Base-by-base conservation (phyloP, 2,888 invertebrate genomes). In the Dasypolia templi region DNA sequence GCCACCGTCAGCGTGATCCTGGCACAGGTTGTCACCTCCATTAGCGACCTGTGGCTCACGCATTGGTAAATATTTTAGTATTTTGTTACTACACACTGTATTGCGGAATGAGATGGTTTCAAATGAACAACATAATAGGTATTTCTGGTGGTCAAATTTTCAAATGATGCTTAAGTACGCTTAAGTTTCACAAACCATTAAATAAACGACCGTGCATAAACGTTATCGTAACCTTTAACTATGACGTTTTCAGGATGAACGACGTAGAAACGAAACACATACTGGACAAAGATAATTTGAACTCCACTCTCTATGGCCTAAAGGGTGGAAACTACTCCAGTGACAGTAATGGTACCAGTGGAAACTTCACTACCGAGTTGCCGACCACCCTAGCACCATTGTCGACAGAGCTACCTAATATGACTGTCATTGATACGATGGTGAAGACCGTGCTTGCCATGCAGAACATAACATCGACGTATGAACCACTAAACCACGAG, bases 31-130 rank as follows among this genome's bases (percentile, higher is more conserved):
- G 93, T 97, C 68, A 97, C 97, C 73, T 98, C 98, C 59, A 96
- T 97, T 67, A 96, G 97, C 64, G 98, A 98, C 92, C 97, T 98
- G 89, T 98, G 98, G 98, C 96, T 98, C 0, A 97, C 97, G 3
- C 93, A 97, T 87, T 98, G 98, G 98, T 98, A 93, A 94, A 80
- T 83, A 49, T 61, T 22, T 22, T 29, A n/a, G 17, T 11, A 49
- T 71, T 26, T 14, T n/a, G 19, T n/a, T 46, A 63, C 14, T 39
- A 17, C 5, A 22, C n/a, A 39, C 26, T 6, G 22, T 62, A 22
- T 29, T 12, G 6, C 12, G 29, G 9, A 46, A 26, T 35, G 29
- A 29, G 22, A 22, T 66, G 26, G 17, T 49, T 66, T 69, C 11
- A 7, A 39, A 22, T 65, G 11, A 22, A 46, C 19, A 42, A 42